Evolutionary conservation across 2,797 vertebrate genomes (phyloP).

Genomic region (Eidolon dupreanum): DNA sequence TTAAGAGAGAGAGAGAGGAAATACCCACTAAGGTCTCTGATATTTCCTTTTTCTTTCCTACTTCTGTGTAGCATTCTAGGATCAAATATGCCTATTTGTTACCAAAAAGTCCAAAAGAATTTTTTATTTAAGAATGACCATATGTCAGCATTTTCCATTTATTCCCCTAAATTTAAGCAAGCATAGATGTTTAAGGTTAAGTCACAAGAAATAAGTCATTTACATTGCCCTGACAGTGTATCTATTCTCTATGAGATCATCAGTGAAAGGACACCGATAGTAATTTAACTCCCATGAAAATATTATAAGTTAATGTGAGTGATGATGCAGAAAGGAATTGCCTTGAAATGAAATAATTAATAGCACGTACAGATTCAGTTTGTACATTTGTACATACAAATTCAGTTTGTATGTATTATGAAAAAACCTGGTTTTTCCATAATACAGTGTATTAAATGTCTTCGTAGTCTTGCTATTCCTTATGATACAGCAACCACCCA

Average conservation of each 20-base stretch:
- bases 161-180: slow-evolving; percentile 32
- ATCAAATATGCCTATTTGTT: not conserved
- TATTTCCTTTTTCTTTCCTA: slow-evolving; percentile 26
- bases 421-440: not conserved
- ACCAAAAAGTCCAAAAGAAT: slow-evolving; percentile 10
- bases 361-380: not conserved
- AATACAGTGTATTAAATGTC: not conserved
- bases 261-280: not conserved
- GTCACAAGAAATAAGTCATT: slow-evolving; percentile 67
- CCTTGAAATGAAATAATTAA: slow-evolving; percentile 22
- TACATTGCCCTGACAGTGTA: slow-evolving; percentile 28
- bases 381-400: not conserved
- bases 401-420: not conserved
- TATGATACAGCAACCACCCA: not conserved
- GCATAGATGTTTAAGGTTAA: slow-evolving; percentile 35
- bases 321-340: not conserved
- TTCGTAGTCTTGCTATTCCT: not conserved
- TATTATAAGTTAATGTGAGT: slow-evolving; percentile 27
- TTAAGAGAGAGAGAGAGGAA: not conserved
- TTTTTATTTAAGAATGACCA: slow-evolving; percentile 18
- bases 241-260: slow-evolving; percentile 28
- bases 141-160: slow-evolving; percentile 27
- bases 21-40: not conserved
- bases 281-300: not conserved
- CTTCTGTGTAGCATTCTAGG: not conserved